Evolutionary conservation across 2,113 vertebrate genomes (phyloP), one percentile per base, ranked within the genome.

Genomic region (Chamaetylas fuelleborni): DNA sequence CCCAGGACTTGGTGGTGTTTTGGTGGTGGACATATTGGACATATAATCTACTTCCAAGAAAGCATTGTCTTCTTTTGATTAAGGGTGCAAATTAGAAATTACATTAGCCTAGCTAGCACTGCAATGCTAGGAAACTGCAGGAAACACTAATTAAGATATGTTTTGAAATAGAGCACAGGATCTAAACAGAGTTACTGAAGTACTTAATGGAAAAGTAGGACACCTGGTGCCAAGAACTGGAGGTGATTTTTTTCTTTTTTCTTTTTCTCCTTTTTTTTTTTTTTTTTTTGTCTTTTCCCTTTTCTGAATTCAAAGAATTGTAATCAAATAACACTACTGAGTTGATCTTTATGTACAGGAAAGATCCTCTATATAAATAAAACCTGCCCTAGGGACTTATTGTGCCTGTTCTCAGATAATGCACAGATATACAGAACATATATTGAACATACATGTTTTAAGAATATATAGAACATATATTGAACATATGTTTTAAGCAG

Each of bases 171-270:
- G 97, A 92, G 66, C 65, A 74, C 81, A 61, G 81, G 88, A 96
- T 54, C 96, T 86, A 66, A 94, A 97, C 83, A 94, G 77, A 82
- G 22, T 97, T 76, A 97, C 98, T 67, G 74, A 95, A 76, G 96
- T 99, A 76, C 98, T 98, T 86, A 95, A 98, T 73, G 98, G 98
- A 72, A 98, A 97, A 97, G 93, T 98, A 61, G 98, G 98, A 33
- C 95, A 94, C 56, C 87, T 98, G 54, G 96, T 88, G 20, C 95
- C 96, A 66, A 98, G 97, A 93, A 95, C 91, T 94, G 97, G 98
- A 97, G 98, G 98, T 98, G 94, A 93, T 80, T 60, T 60, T 50
- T 42, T 43, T 33, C 1, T 8, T 18, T 50, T 69, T 81, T 65
- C 22, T 70, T 54, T 67, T 77, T 48, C 4, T 45, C 29, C 11